Percentiles rank a stretch among this genome's conserved stretches.
Evolutionary conservation across 2,797 vertebrate genomes (phyloP).

Genomic region (Sebastes goodei): DNA sequence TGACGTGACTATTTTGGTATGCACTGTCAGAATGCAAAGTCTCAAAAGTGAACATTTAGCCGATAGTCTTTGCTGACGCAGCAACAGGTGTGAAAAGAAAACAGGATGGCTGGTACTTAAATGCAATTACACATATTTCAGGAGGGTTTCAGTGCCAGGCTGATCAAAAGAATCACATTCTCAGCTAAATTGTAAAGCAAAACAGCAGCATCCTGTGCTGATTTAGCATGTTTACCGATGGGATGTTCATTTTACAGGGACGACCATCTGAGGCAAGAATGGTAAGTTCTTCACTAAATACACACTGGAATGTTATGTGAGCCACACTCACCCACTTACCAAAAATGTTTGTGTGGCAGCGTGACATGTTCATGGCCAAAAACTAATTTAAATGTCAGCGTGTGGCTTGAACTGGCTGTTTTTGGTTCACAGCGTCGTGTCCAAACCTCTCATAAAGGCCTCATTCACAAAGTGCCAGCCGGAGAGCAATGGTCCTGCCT

Average conservation of each 20-base stretch:
- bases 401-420: conserved; percentile 33
- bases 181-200: neutral
- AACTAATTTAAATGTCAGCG: conserved; percentile 48
- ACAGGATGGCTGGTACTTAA: neutral
- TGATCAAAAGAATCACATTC: neutral
- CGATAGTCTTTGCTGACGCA: neutral
- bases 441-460: conserved; percentile 69
- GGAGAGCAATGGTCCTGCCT: conserved; percentile 26
- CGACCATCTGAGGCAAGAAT: neutral
- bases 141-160: neutral
- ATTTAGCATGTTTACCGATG: neutral
- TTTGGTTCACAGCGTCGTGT: conserved; percentile 24
- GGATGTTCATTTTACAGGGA: neutral
- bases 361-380: conserved; percentile 5
- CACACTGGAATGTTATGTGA: neutral
- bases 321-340: conserved; percentile 1
- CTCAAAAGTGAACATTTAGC: neutral
- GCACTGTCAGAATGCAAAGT: neutral
- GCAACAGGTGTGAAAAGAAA: neutral
- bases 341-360: conserved; percentile 13
- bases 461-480: conserved; percentile 70
- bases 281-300: neutral
- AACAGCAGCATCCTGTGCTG: neutral
- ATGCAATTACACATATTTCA: neutral
- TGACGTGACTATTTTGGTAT: neutral